Percentiles rank a stretch among this genome's conserved stretches.
These are phyloP conservation scores for Neomorphus geoffroyi DNA, from an alignment of 2,797 vertebrate species.

Conservation along the genomic window DNA sequence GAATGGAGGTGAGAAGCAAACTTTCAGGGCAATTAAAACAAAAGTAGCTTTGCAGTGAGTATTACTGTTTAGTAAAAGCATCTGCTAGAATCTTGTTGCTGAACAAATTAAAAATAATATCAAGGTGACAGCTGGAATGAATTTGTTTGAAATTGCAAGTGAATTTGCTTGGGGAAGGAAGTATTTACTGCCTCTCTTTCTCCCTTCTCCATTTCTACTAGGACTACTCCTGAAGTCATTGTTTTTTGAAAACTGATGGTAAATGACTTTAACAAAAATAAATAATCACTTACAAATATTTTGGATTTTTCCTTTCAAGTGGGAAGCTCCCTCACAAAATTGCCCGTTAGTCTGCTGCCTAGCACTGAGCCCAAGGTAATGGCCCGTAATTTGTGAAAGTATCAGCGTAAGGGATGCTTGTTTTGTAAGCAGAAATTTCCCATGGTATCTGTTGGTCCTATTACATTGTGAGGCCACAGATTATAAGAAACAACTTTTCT, in stretches of 20 bases:
- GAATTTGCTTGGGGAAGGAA: not conserved
- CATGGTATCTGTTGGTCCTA: not conserved
- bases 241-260: not conserved
- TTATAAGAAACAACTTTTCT: not conserved
- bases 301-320: not conserved
- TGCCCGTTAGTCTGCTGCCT: not conserved
- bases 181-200: not conserved
- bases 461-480: not conserved
- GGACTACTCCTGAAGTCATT: rapidly evolving
- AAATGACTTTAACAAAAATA: not conserved
- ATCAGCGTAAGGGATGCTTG: not conserved
- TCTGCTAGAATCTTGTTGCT: not conserved
- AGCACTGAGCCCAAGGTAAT: not conserved
- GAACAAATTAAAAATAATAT: not conserved
- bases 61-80: not conserved
- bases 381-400: not conserved
- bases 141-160: not conserved
- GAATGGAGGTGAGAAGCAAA: not conserved
- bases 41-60: rapidly evolving
- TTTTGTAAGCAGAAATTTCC: not conserved
- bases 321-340: not conserved
- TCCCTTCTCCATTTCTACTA: not conserved
- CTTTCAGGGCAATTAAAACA: not conserved
- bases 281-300: not conserved
- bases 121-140: not conserved